These are phyloP conservation scores for Scaptomyza parva DNA, from an alignment of 2,888 invertebrate species.

Conservation along the genomic window DNA sequence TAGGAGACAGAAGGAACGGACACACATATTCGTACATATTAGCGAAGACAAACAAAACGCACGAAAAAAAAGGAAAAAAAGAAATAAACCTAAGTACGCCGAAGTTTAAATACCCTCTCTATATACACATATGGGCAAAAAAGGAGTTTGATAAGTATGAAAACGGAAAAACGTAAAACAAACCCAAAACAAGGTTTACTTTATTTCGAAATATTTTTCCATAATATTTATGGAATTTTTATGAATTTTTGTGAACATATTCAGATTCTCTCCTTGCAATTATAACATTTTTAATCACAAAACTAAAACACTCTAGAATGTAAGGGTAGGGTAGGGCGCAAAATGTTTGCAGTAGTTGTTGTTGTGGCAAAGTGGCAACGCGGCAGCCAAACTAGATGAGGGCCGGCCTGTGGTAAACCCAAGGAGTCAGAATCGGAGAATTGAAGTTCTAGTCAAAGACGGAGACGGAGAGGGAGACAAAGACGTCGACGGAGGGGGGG, in stretches of 20 bases:
- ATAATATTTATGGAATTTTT: too few species aligned
- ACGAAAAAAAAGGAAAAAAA: background rate
- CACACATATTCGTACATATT: background rate
- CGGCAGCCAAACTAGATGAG: conserved; percentile 58
- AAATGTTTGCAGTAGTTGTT: conserved; percentile 36
- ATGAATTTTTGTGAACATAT: too few species aligned
- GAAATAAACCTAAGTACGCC: background rate
- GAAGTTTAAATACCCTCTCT: conserved; percentile 9
- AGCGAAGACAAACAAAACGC: background rate
- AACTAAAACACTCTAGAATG: background rate
- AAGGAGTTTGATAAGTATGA: background rate
- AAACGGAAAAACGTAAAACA: too few species aligned
- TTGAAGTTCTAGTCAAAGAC: background rate
- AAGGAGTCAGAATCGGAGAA: conserved; percentile 31
- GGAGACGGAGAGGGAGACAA: conserved; percentile 6
- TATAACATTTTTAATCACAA: background rate
- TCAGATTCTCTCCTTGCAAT: too few species aligned
- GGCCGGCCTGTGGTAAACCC: conserved; percentile 43
- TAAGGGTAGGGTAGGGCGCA: conserved; percentile 23
- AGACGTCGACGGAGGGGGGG: conserved; percentile 42
- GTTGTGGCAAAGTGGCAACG: conserved; percentile 53
- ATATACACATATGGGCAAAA: background rate
- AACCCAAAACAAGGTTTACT: too few species aligned
- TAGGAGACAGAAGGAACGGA: background rate
- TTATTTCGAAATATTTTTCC: too few species aligned